phyloP scores from a whole-genome alignment of 2,797 vertebrate species.

The Podarcis lilfordi region DNA sequence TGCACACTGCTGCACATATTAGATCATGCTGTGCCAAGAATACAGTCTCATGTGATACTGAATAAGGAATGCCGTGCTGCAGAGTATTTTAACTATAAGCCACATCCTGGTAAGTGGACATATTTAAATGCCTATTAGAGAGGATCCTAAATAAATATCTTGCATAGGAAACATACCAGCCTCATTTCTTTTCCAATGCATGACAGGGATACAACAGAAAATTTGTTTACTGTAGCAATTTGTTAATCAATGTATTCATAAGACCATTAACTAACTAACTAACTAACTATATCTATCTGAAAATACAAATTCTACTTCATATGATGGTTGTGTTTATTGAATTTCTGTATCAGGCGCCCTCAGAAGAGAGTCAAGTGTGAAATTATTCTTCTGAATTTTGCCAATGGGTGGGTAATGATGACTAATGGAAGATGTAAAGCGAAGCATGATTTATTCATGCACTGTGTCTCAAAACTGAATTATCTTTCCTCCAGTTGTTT shows the following conservation, averaged over 20 bases:
- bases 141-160: neutral
- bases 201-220: neutral
- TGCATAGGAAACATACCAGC: neutral
- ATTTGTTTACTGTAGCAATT: neutral
- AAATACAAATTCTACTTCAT: neutral
- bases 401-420: slow-evolving; percentile 20
- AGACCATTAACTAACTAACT: neutral
- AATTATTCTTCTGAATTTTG: slow-evolving; percentile 24
- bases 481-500: neutral
- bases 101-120: neutral
- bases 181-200: neutral
- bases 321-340: neutral
- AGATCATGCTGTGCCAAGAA: neutral
- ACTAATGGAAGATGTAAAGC: slow-evolving; percentile 5
- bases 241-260: slow-evolving; percentile 16
- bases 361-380: neutral
- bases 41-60: neutral
- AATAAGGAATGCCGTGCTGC: neutral
- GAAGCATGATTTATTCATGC: neutral
- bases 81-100: neutral
- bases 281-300: neutral
- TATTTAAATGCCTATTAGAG: neutral
- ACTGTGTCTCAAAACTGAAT: neutral
- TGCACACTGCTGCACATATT: neutral
- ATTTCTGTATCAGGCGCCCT: neutral